These are phyloP conservation scores for Hypotaenidia philippensis DNA, from an alignment of 2,797 vertebrate genomes.

Conservation along the genomic window DNA sequence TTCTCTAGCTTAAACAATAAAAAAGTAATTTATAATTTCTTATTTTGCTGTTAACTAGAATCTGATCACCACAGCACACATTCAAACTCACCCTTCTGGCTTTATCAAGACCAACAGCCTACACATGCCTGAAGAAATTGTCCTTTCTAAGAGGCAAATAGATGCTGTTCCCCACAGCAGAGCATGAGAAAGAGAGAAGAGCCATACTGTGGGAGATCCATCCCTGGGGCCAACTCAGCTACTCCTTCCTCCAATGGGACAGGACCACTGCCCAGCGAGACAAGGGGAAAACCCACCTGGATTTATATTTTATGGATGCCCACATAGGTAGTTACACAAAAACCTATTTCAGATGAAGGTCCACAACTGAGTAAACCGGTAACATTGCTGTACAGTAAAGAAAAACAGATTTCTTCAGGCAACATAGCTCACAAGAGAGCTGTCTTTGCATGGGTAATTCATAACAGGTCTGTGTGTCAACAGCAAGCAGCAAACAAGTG, in stretches of 20 bases:
- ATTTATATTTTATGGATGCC: not conserved
- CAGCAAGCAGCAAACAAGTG: conserved; percentile 16
- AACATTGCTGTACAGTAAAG: not conserved
- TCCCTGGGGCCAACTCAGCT: not conserved
- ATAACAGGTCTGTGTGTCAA: not conserved
- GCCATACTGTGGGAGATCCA: fast-evolving
- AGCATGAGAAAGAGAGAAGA: fast-evolving
- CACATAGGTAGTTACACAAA: not conserved
- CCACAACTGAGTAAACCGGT: not conserved
- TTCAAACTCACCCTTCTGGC: not conserved
- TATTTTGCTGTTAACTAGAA: not conserved
- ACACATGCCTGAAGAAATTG: fast-evolving
- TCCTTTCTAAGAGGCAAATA: not conserved
- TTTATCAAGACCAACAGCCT: not conserved
- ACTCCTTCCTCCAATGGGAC: not conserved
- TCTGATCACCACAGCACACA: not conserved
- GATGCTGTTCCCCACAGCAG: fast-evolving
- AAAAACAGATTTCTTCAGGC: not conserved
- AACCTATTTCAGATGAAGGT: not conserved
- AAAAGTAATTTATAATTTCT: not conserved
- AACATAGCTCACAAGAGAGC: not conserved
- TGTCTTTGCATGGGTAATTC: conserved; percentile 6
- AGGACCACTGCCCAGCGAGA: not conserved
- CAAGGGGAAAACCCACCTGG: not conserved
- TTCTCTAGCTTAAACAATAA: not conserved